Percentiles rank a stretch among this genome's conserved stretches.
phyloP scores from a whole-genome alignment of 1,140 invertebrate genomes.

The Micrasema longulum region DNA sequence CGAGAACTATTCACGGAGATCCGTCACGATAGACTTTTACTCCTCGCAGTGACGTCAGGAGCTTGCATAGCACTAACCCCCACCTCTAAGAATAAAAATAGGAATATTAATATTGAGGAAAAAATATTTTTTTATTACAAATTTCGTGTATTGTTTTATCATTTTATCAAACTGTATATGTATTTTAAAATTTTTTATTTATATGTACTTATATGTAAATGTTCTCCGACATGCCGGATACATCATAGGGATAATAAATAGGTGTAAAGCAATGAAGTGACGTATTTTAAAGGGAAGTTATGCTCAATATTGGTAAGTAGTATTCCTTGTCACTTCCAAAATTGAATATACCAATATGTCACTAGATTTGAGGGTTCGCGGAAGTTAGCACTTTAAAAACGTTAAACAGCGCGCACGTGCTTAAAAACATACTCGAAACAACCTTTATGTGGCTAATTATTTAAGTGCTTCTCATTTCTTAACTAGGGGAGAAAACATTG shows the following conservation, averaged over 20 bases:
- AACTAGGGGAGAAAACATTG: neutral
- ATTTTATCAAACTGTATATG: neutral
- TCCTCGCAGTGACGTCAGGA: too few species aligned
- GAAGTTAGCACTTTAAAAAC: slow-evolving; percentile 5
- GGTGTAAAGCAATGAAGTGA: slow-evolving; percentile 12
- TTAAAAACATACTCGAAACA: neutral
- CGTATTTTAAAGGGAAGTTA: neutral
- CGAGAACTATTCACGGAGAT: too few species aligned
- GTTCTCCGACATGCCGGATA: neutral
- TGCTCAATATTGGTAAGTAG: neutral
- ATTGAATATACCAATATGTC: neutral
- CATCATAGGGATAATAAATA: slow-evolving; percentile 16
- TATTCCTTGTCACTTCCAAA: slow-evolving; percentile 13
- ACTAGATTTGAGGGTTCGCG: slow-evolving; percentile 22
- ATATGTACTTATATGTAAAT: neutral
- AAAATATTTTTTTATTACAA: neutral
- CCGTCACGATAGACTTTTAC: too few species aligned
- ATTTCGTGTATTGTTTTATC: neutral
- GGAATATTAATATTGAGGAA: neutral
- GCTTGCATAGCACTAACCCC: too few species aligned
- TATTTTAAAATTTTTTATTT: neutral
- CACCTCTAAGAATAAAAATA: too few species aligned
- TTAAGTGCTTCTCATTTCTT: neutral
- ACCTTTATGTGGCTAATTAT: neutral
- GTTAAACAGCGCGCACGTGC: neutral